Evolutionary conservation across 2,113 vertebrate species (phyloP).

Genomic region (Oenanthe melanoleuca): DNA sequence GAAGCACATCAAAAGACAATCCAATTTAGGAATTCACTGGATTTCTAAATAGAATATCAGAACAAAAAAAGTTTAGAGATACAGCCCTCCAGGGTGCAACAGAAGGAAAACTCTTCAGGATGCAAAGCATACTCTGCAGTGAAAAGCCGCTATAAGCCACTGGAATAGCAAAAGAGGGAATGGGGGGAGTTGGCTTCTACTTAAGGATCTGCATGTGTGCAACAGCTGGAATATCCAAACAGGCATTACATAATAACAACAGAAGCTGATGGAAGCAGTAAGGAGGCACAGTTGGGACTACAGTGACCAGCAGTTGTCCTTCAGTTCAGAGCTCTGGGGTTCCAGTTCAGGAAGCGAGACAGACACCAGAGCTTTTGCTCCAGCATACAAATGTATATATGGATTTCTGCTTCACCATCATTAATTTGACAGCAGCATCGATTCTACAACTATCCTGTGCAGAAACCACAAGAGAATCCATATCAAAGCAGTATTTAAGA

Average conservation of each 20-base stretch:
- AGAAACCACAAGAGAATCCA: neutral
- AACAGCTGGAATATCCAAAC: constrained; percentile 46
- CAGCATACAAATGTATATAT: neutral
- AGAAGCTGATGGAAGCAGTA: neutral
- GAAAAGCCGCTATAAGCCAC: neutral
- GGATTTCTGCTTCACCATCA: neutral
- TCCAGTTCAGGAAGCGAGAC: neutral
- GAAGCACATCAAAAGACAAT: neutral
- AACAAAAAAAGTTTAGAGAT: neutral
- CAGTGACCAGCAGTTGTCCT: neutral
- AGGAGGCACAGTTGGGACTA: neutral
- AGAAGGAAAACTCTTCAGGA: constrained; percentile 21
- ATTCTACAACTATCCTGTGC: neutral
- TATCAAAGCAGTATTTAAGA: neutral
- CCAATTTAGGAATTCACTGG: neutral
- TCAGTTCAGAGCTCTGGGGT: neutral
- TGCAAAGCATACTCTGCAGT: neutral
- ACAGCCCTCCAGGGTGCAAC: neutral
- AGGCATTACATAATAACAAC: constrained; percentile 6
- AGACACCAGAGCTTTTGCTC: neutral
- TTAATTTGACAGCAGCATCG: neutral
- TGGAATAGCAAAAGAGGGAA: neutral
- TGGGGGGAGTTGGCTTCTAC: neutral
- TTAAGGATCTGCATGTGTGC: neutral
- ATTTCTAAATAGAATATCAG: neutral